Percentiles rank a stretch among this genome's conserved stretches.
Conservation (phyloP, 37 sponge, comb jelly and placozoan genomes). For the Cladorhizidae sp. region DNA sequence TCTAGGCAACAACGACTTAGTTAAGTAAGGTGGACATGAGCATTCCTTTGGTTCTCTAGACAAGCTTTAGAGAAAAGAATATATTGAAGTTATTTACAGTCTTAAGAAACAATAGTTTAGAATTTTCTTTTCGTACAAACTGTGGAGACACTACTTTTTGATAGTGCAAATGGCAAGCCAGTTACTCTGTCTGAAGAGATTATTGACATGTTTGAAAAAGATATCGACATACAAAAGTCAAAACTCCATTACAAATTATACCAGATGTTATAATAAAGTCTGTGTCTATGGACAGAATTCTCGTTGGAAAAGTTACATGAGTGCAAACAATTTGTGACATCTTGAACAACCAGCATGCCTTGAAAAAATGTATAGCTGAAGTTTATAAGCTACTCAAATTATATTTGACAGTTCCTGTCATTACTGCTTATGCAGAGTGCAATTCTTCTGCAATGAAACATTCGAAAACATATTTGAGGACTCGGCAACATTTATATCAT, state of each 20-base stretch:
- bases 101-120: neutral
- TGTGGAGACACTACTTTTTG: neutral
- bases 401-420: slow-evolving; percentile 60
- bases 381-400: slow-evolving; percentile 54
- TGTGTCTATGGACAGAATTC: slow-evolving; percentile 12
- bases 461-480: slow-evolving; percentile 32
- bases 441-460: slow-evolving; percentile 44
- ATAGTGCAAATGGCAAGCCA: slow-evolving; percentile 14
- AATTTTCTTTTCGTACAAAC: slow-evolving; percentile 1
- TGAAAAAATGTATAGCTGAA: slow-evolving; percentile 29
- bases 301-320: slow-evolving; percentile 24
- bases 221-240: slow-evolving; percentile 28
- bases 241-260: slow-evolving; percentile 18
- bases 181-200: slow-evolving; percentile 5
- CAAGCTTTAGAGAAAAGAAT: no score
- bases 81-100: no score
- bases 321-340: slow-evolving; percentile 50
- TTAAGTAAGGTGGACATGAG: no score
- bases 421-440: slow-evolving; percentile 49
- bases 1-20: no score
- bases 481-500: slow-evolving; percentile 34
- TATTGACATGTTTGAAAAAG: slow-evolving; percentile 7
- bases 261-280: slow-evolving; percentile 29
- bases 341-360: slow-evolving; percentile 7
- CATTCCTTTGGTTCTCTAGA: no score